phyloP scores from a whole-genome alignment of 2,113 vertebrate genomes.

The Miniopterus natalensis region DNA sequence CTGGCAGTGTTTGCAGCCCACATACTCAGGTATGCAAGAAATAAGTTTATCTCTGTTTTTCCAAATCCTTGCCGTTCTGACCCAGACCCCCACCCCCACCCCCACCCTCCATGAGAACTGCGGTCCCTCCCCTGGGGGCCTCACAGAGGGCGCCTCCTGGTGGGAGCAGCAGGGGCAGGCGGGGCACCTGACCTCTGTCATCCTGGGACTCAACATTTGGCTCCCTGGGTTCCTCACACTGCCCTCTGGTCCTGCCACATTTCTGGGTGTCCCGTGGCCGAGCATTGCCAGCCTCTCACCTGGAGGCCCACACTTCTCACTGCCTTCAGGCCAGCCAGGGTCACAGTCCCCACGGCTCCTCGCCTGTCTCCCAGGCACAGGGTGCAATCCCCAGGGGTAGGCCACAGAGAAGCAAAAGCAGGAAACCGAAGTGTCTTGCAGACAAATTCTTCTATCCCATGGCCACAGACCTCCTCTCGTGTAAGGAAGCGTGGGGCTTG shows the following conservation, averaged over 20 bases:
- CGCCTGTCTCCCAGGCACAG: accelerated
- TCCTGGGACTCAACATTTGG: too few relatives aligned
- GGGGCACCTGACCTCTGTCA: background rate
- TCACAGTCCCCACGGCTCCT: background rate
- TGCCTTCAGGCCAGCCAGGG: too few relatives aligned
- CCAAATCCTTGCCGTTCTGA: background rate
- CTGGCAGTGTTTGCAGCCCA: background rate
- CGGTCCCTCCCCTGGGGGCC: too few relatives aligned
- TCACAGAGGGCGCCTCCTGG: background rate
- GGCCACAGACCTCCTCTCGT: background rate
- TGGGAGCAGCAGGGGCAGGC: too few relatives aligned
- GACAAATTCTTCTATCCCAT: background rate
- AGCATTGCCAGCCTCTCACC: background rate
- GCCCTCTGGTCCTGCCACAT: background rate
- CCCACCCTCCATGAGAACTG: background rate
- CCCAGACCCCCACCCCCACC: background rate
- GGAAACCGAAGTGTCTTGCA: background rate
- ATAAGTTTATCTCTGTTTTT: background rate
- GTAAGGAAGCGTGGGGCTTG: background rate
- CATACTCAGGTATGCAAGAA: background rate
- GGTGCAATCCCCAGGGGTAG: background rate
- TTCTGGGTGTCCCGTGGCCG: accelerated
- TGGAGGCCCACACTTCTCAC: too few relatives aligned
- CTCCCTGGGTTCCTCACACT: background rate
- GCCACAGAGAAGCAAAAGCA: background rate